These are phyloP conservation scores for Crenuchus spilurus DNA, from an alignment of 2,797 vertebrate genomes.

Conservation along the genomic window DNA sequence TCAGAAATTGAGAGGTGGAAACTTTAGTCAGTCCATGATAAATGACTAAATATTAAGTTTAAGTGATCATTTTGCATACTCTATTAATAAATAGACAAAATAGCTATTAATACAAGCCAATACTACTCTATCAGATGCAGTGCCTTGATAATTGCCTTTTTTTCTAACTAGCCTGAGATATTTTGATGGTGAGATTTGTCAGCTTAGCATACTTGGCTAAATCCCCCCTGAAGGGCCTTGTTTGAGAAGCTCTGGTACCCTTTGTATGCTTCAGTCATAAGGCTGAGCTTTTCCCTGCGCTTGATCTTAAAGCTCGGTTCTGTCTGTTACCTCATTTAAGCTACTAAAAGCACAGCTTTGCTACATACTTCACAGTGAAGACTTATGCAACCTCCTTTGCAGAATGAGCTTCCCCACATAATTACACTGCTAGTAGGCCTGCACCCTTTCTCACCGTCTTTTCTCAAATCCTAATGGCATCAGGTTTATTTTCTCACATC, in stretches of 20 bases:
- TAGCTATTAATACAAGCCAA: neutral
- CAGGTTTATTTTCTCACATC: too few relatives aligned
- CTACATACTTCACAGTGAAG: conserved; percentile 6
- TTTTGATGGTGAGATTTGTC: conserved; percentile 20
- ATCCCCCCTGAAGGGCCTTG: conserved; percentile 18
- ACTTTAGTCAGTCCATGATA: neutral
- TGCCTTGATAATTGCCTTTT: conserved; percentile 14
- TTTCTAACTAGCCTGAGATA: conserved; percentile 16
- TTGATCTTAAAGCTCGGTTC: conserved; percentile 46
- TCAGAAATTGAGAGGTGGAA: neutral
- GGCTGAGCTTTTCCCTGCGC: conserved; percentile 44
- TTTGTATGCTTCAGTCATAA: conserved; percentile 45
- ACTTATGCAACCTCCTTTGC: conserved; percentile 17
- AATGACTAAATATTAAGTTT: neutral
- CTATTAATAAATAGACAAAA: neutral
- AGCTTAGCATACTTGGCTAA: conserved; percentile 24
- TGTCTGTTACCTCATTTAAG: conserved; percentile 34
- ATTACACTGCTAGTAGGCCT: neutral
- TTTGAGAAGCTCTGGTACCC: conserved; percentile 31
- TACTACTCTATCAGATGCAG: neutral
- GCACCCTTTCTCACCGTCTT: neutral
- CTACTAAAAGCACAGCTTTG: conserved; percentile 27
- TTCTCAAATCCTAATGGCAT: neutral
- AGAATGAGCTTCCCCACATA: neutral
- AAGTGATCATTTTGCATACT: neutral